These are phyloP conservation scores for Drosophila tripunctata DNA, from an alignment of 2,888 invertebrate genomes.

Conservation along the genomic window DNA sequence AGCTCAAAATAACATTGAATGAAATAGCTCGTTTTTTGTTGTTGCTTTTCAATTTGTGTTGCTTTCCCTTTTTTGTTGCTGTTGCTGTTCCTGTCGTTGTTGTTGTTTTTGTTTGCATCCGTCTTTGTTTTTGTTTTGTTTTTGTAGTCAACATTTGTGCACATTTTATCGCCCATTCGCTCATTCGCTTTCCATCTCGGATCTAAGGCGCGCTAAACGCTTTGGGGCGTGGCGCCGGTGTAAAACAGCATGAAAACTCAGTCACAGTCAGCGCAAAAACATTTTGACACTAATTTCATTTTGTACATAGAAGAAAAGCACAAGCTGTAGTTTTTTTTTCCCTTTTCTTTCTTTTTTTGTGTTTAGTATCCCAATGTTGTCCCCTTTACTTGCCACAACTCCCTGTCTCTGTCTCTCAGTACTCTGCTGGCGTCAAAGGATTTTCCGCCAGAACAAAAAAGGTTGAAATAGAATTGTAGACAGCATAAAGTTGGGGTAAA, in stretches of 20 bases:
- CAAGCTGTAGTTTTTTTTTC: conserved; percentile 35
- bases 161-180: conserved; percentile 73
- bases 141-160: conserved; percentile 52
- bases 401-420: no score
- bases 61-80: conserved; percentile 4
- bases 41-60: conserved; percentile 22
- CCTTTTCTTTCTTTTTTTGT: conserved; percentile 8
- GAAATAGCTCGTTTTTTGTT: conserved; percentile 54
- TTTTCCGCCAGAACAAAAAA: conserved; percentile 64
- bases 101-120: conserved; percentile 18
- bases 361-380: not conserved
- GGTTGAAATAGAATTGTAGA: conserved; percentile 69
- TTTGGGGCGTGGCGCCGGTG: conserved; percentile 74
- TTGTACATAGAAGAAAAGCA: conserved; percentile 71
- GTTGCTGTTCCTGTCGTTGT: conserved; percentile 24
- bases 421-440: conserved; percentile 67
- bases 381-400: no score
- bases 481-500: conserved; percentile 39
- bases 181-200: conserved; percentile 49
- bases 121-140: conserved; percentile 25
- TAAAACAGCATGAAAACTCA: conserved; percentile 78
- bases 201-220: conserved; percentile 69
- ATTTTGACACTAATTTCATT: conserved; percentile 79
- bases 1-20: conserved; percentile 72
- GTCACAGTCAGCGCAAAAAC: conserved; percentile 75